These are phyloP conservation scores for Drosophila nebulosa DNA, from an alignment of 1,140 invertebrate species.

Conservation along the genomic window DNA sequence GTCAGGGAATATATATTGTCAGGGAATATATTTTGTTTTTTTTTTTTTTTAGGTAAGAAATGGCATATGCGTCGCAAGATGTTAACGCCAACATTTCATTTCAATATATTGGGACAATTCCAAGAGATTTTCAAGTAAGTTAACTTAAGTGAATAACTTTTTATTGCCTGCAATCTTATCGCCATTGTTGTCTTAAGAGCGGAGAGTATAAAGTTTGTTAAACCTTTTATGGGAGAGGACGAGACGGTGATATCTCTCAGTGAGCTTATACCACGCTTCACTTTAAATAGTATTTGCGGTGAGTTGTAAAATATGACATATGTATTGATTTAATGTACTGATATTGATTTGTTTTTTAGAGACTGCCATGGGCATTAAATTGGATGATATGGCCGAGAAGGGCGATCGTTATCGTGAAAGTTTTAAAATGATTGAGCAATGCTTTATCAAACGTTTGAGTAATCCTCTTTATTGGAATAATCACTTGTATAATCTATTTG, in stretches of 20 bases:
- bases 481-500: constrained; percentile 44
- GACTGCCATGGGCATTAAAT: constrained; percentile 89
- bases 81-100: constrained; percentile 94
- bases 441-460: constrained; percentile 46
- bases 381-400: constrained; percentile 61
- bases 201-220: constrained; percentile 77
- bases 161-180: too few species aligned
- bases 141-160: background rate
- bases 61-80: constrained; percentile 91
- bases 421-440: constrained; percentile 56
- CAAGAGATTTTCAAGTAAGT: constrained; percentile 85
- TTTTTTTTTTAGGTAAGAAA: constrained; percentile 83
- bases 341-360: constrained; percentile 82
- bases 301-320: background rate
- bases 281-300: constrained; percentile 91
- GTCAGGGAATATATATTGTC: too few species aligned
- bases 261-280: constrained; percentile 83
- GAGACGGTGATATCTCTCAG: constrained; percentile 36
- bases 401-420: constrained; percentile 63
- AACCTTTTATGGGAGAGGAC: constrained; percentile 21
- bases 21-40: too few species aligned
- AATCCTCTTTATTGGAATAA: constrained; percentile 56
- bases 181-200: constrained; percentile 41
- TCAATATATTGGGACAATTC: constrained; percentile 91
- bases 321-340: background rate